Conservation (phyloP, 2,113 vertebrate species). For the rabbit (Oryctolagus cuniculus) region DNA sequence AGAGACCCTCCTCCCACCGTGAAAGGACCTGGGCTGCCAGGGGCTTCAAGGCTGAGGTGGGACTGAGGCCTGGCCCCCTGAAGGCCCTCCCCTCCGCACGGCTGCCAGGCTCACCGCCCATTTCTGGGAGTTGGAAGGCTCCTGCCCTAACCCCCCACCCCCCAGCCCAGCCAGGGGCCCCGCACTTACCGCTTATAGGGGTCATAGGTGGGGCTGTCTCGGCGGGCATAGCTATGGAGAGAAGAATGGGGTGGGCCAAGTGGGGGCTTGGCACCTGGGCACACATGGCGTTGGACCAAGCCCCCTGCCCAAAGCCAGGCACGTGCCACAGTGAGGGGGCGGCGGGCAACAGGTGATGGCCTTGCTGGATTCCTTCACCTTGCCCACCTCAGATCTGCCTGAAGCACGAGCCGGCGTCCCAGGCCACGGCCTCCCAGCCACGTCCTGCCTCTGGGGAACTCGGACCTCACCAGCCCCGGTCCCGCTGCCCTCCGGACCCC, state of each 20-base stretch:
- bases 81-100: too few species aligned
- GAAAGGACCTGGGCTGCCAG: neutral
- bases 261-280: fast-evolving
- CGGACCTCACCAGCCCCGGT: neutral
- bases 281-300: fast-evolving
- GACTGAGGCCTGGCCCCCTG: too few species aligned
- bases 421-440: neutral
- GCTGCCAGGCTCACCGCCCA: neutral
- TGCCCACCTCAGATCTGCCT: fast-evolving
- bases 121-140: neutral
- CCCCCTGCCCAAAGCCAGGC: neutral
- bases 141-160: neutral
- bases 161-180: neutral
- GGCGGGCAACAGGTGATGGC: neutral
- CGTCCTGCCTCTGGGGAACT: neutral
- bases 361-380: fast-evolving
- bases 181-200: slow-evolving; percentile 95
- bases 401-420: neutral
- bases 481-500: neutral
- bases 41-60: neutral
- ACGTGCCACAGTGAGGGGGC: neutral
- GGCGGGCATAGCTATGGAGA: slow-evolving; percentile 92
- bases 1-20: too few species aligned
- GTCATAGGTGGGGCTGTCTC: slow-evolving; percentile 98
- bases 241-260: fast-evolving